A percentile compares a stretch with the other conserved stretches of the same genome.
Conservation (phyloP, 2,797 vertebrate species). For the Buceros bicornis region DNA sequence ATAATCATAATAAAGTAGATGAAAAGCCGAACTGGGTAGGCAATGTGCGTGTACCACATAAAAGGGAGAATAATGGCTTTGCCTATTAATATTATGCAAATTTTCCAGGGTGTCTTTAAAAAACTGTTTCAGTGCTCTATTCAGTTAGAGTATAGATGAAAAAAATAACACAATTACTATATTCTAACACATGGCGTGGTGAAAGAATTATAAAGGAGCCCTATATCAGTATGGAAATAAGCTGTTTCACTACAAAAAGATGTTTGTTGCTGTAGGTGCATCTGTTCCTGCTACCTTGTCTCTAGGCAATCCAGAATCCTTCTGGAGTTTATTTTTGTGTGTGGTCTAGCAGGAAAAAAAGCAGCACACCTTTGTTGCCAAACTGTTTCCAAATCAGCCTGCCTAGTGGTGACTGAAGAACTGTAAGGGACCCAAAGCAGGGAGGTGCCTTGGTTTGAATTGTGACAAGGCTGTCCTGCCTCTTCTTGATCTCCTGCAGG, state of each 20-base stretch:
- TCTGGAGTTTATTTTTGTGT: background rate
- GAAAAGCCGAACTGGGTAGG: constrained; percentile 33
- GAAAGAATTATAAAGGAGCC: background rate
- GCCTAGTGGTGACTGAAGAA: background rate
- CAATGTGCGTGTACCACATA: constrained; percentile 53
- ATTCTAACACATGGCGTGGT: background rate
- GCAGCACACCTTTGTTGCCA: background rate
- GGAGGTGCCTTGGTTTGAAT: background rate
- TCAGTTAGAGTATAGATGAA: constrained; percentile 1
- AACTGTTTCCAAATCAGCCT: background rate
- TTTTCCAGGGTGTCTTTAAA: constrained; percentile 42
- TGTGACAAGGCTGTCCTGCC: background rate
- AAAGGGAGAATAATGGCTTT: constrained; percentile 56
- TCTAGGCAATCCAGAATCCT: background rate
- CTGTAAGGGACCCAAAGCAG: background rate
- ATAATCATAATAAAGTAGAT: constrained; percentile 12
- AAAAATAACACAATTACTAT: background rate
- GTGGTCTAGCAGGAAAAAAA: background rate
- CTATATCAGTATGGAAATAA: background rate
- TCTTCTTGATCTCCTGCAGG: background rate
- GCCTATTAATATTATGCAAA: constrained; percentile 51
- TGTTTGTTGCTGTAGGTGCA: background rate
- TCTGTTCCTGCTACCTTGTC: background rate
- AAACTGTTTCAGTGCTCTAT: constrained; percentile 47
- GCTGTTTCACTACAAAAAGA: background rate